phyloP scores from a whole-genome alignment of 1,140 invertebrate genomes.

The Luehdorfia chinensis region DNA sequence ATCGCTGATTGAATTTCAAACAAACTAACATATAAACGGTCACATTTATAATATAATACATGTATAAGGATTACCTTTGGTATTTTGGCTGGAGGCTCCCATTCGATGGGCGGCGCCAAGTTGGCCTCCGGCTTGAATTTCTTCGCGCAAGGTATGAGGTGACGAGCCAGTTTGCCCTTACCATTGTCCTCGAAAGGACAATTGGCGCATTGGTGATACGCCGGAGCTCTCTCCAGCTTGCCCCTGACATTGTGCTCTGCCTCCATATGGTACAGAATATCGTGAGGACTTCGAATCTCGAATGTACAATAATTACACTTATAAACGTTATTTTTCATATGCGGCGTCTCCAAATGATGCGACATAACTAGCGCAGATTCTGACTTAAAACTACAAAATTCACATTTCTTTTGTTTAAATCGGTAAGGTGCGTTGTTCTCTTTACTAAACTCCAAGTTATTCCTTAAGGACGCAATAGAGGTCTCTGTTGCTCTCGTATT shows the following conservation, averaged over 20 bases:
- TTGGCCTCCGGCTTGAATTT: constrained; percentile 93
- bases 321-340: constrained; percentile 91
- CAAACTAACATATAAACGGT: too few relatives aligned
- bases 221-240: constrained; percentile 88
- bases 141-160: constrained; percentile 92
- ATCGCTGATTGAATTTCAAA: too few relatives aligned
- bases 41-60: too few relatives aligned
- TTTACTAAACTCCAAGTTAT: constrained; percentile 91
- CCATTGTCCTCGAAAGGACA: constrained; percentile 97
- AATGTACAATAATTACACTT: constrained; percentile 93
- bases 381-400: constrained; percentile 95
- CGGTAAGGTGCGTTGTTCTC: constrained; percentile 92
- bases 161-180: constrained; percentile 94
- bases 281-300: constrained; percentile 89
- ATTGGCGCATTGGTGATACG: constrained; percentile 94
- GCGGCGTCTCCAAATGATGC: constrained; percentile 94
- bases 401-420: constrained; percentile 89
- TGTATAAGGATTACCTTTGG: constrained; percentile 83
- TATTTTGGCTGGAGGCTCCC: constrained; percentile 95
- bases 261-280: constrained; percentile 95
- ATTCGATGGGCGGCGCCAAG: constrained; percentile 89
- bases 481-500: constrained; percentile 84
- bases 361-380: constrained; percentile 92
- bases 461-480: constrained; percentile 87
- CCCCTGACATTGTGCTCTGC: constrained; percentile 90